Evolutionary conservation across 2,797 vertebrate species (phyloP).

Genomic region (Sebastes variabilis): DNA sequence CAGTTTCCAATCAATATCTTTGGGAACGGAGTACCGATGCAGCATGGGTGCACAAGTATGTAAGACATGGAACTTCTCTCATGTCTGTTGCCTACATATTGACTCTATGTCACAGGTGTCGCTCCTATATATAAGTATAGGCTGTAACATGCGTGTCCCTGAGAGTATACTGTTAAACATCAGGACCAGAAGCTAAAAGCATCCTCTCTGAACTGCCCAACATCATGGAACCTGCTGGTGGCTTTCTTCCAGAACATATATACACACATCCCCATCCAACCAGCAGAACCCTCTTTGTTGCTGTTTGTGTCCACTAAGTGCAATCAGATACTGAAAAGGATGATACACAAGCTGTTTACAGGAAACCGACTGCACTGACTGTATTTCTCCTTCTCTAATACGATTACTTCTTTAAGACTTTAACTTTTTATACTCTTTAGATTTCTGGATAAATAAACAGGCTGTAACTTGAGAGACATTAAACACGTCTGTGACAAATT

Average conservation of each 20-base stretch:
- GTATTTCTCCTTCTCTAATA: neutral
- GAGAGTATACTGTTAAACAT: neutral
- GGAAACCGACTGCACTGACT: neutral
- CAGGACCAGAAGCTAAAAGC: neutral
- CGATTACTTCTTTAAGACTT: neutral
- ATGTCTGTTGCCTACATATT: neutral
- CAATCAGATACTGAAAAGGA: neutral
- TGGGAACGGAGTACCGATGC: neutral
- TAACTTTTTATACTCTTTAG: neutral
- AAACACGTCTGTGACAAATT: conserved; percentile 5
- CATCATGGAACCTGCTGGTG: neutral
- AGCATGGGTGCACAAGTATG: neutral
- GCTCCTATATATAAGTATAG: neutral
- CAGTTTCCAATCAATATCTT: conserved; percentile 4
- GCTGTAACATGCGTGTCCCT: neutral
- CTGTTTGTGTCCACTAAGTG: neutral
- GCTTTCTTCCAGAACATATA: neutral
- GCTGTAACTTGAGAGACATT: conserved; percentile 4
- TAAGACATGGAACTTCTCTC: neutral
- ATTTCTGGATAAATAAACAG: neutral
- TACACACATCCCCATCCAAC: neutral
- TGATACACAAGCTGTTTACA: neutral
- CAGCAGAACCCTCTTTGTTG: neutral
- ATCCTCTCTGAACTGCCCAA: neutral
- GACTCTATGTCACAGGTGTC: neutral